These are phyloP conservation scores for Strigamia maritima DNA, from an alignment of 2,888 invertebrate species.

Conservation along the genomic window DNA sequence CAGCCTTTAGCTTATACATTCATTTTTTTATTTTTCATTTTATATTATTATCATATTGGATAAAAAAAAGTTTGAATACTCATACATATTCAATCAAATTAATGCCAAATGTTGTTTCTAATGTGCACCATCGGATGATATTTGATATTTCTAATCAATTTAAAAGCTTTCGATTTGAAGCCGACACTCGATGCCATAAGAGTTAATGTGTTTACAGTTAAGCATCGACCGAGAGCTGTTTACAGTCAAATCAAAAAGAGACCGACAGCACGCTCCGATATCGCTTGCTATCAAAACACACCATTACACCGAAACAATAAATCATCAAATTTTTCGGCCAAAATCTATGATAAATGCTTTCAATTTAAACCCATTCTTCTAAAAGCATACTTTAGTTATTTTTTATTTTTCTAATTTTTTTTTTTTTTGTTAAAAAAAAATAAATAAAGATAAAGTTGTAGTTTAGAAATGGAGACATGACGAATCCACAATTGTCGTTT, in stretches of 20 bases:
- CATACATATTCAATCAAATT: neutral
- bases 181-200: neutral
- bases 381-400: neutral
- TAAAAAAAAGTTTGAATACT: neutral
- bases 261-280: neutral
- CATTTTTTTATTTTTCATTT: no score
- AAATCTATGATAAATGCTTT: neutral
- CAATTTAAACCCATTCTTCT: neutral
- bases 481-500: no score
- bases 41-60: neutral
- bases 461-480: no score
- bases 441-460: no score
- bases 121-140: neutral
- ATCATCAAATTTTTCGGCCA: neutral
- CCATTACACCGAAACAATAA: neutral
- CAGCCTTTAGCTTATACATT: neutral
- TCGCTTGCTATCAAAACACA: neutral
- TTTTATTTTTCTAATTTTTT: no score
- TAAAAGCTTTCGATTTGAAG: slow-evolving; percentile 5
- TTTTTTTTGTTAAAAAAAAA: no score
- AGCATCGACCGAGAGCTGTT: neutral
- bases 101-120: neutral
- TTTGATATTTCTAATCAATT: slow-evolving; percentile 9
- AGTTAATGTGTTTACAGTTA: slow-evolving; percentile 7
- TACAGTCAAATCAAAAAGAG: neutral